Conservation (phyloP, 1,140 invertebrate species). For the Augochlora pura region DNA sequence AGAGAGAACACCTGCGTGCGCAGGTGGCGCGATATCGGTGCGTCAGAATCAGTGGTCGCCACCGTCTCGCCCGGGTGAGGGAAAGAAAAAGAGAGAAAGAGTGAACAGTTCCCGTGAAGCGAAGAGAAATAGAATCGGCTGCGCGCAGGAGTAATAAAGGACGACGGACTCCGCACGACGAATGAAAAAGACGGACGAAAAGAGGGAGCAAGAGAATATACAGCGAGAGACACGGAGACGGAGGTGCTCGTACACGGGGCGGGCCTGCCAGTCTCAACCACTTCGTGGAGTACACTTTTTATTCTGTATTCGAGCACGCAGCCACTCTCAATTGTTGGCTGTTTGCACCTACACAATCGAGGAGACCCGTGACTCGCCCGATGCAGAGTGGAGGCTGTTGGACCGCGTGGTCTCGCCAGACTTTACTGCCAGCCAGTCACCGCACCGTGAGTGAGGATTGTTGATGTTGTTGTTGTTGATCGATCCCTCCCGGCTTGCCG, state of each 20-base stretch:
- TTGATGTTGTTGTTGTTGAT: conserved; percentile 54
- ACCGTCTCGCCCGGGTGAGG: conserved; percentile 66
- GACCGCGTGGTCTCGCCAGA: conserved; percentile 45
- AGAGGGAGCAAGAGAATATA: conserved; percentile 47
- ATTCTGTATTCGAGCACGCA: conserved; percentile 25
- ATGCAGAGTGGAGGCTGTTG: conserved; percentile 9
- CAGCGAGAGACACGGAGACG: not conserved
- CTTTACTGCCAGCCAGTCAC: conserved; percentile 10
- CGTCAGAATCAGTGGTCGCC: conserved; percentile 72
- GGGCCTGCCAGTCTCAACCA: conserved; percentile 54
- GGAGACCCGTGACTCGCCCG: conserved; percentile 10
- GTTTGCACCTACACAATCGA: conserved; percentile 24
- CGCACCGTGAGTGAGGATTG: conserved; percentile 15
- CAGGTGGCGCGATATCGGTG: conserved; percentile 78
- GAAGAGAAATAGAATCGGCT: conserved; percentile 38
- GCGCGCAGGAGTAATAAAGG: conserved; percentile 52
- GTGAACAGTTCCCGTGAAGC: not conserved
- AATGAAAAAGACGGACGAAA: conserved; percentile 28
- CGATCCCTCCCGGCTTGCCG: conserved; percentile 35
- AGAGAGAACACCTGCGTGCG: conserved; percentile 68
- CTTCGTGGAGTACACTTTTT: conserved; percentile 49
- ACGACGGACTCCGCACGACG: conserved; percentile 16
- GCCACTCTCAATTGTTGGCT: conserved; percentile 30
- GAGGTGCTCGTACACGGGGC: conserved; percentile 54
- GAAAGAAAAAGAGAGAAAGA: conserved; percentile 39